Conservation (phyloP, 2,797 vertebrate species). For the Anguilla anguilla region DNA sequence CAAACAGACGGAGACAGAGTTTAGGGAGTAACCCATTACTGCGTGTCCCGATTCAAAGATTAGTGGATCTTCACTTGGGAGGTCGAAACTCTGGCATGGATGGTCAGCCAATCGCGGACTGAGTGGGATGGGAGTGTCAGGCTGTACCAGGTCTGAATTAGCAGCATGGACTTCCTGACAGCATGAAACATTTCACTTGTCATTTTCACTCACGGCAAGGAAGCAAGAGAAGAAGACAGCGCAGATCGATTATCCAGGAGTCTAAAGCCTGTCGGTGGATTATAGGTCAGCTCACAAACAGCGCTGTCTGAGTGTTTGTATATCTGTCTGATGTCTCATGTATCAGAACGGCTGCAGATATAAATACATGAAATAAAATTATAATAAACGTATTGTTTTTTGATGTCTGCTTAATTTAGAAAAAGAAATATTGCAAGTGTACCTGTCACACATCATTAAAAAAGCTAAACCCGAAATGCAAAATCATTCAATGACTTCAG, state of each 20-base stretch:
- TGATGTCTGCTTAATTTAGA: neutral
- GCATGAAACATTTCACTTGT: slow-evolving; percentile 9
- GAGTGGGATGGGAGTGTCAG: neutral
- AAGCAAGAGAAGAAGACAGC: neutral
- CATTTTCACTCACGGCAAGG: neutral
- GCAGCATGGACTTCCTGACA: neutral
- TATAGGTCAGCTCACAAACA: neutral
- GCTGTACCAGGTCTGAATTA: slow-evolving; percentile 4
- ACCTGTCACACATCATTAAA: neutral
- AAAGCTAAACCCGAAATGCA: neutral
- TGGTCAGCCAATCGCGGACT: too few species aligned
- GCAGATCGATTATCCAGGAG: neutral
- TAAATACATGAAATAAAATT: neutral
- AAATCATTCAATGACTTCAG: neutral
- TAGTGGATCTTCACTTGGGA: neutral
- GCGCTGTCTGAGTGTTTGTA: neutral
- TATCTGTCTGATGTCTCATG: neutral
- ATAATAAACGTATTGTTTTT: neutral
- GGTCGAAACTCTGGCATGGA: neutral
- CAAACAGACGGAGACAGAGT: neutral
- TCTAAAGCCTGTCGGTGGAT: neutral
- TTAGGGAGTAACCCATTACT: neutral
- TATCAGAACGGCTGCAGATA: neutral
- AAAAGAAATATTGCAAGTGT: neutral
- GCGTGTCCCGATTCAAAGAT: neutral